Evolutionary conservation across 1,140 invertebrate species (phyloP).

Genomic region (Zaprionus nigranus): DNA sequence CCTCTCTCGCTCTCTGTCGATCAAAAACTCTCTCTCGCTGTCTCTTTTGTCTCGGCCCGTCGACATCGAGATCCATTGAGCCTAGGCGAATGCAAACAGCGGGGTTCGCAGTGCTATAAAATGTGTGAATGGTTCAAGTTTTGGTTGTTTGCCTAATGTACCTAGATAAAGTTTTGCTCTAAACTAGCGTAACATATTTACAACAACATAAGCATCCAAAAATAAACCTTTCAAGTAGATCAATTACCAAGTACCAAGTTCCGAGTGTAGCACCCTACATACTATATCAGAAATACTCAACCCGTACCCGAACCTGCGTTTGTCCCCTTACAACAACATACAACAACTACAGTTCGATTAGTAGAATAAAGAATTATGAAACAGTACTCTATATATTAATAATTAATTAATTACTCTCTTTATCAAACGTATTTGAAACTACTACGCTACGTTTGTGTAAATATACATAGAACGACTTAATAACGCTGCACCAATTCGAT

Average conservation of each 20-base stretch:
- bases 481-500: slow-evolving; percentile 70
- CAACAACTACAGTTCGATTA: slow-evolving; percentile 44
- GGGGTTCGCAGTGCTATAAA: slow-evolving; percentile 62
- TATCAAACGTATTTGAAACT: slow-evolving; percentile 44
- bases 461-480: slow-evolving; percentile 75
- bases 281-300: neutral
- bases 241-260: slow-evolving; percentile 28
- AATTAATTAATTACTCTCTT: slow-evolving; percentile 32
- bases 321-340: slow-evolving; percentile 36
- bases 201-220: slow-evolving; percentile 37
- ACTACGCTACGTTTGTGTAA: slow-evolving; percentile 71
- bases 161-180: slow-evolving; percentile 60
- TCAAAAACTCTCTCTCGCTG: slow-evolving; percentile 32
- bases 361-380: slow-evolving; percentile 49
- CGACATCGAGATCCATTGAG: slow-evolving; percentile 63
- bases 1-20: slow-evolving; percentile 13
- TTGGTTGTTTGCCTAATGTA: slow-evolving; percentile 68
- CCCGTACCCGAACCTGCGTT: slow-evolving; percentile 30
- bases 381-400: slow-evolving; percentile 17
- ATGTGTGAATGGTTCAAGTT: slow-evolving; percentile 74
- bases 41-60: slow-evolving; percentile 44
- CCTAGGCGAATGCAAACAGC: slow-evolving; percentile 61
- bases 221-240: slow-evolving; percentile 24
- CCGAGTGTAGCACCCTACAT: slow-evolving; percentile 50
- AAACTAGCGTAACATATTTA: slow-evolving; percentile 51